phyloP scores from a whole-genome alignment of 2,888 invertebrate species.

The Euproctis similis region DNA sequence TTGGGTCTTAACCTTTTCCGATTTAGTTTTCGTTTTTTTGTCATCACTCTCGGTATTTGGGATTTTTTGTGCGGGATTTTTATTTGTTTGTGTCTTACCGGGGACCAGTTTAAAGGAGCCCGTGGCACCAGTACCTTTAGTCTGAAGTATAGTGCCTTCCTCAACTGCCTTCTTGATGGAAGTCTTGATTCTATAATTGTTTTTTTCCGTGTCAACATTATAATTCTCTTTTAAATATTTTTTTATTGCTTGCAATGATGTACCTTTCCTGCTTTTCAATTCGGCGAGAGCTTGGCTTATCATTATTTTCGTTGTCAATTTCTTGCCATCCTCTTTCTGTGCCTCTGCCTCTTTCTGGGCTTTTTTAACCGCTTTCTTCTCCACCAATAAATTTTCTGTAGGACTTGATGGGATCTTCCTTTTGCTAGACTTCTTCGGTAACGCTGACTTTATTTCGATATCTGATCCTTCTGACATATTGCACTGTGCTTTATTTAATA shows the following conservation, averaged over 20 bases:
- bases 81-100: slow-evolving; percentile 27
- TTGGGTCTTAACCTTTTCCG: slow-evolving; percentile 15
- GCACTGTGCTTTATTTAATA: too few species aligned
- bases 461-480: slow-evolving; percentile 32
- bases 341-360: slow-evolving; percentile 1
- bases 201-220: slow-evolving; percentile 40
- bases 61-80: too few species aligned
- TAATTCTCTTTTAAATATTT: slow-evolving; percentile 47
- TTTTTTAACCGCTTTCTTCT: slow-evolving; percentile 21
- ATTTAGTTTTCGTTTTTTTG: slow-evolving; percentile 16
- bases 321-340: slow-evolving; percentile 24
- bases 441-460: slow-evolving; percentile 28
- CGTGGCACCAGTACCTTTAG: slow-evolving; percentile 50
- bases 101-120: slow-evolving; percentile 54
- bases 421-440: slow-evolving; percentile 20
- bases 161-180: slow-evolving; percentile 45
- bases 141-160: slow-evolving; percentile 45
- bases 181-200: slow-evolving; percentile 49
- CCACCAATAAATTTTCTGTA: slow-evolving; percentile 8
- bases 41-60: slow-evolving; percentile 19
- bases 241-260: slow-evolving; percentile 56
- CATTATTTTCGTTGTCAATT: slow-evolving; percentile 48
- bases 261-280: slow-evolving; percentile 49
- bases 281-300: slow-evolving; percentile 42
- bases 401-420: slow-evolving; percentile 26